Conservation (phyloP, 2,113 vertebrate species). For the Rhinoderma darwinii region DNA sequence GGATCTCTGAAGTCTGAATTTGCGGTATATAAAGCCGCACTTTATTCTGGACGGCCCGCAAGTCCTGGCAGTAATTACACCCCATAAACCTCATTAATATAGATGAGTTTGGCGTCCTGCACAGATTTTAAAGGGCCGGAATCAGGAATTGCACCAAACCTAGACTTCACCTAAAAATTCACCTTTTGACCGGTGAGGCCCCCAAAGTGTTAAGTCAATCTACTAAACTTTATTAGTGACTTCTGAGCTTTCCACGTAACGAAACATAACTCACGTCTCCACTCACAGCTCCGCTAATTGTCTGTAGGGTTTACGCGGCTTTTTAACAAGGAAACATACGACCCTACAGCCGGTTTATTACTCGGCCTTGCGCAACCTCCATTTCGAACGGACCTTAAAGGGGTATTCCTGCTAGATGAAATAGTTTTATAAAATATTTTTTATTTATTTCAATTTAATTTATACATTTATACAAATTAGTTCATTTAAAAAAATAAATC, state of each 20-base stretch:
- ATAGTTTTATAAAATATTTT: no score
- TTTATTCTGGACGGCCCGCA: background rate
- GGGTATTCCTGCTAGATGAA: no score
- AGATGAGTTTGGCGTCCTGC: background rate
- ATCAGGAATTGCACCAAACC: background rate
- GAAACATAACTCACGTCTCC: constrained; percentile 46
- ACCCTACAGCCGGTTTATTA: background rate
- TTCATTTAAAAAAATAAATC: no score
- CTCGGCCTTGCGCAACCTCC: background rate
- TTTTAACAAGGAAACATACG: constrained; percentile 11
- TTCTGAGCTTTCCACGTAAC: constrained; percentile 5
- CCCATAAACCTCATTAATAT: background rate
- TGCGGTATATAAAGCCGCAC: background rate
- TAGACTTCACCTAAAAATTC: background rate
- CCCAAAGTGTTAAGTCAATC: constrained; percentile 49
- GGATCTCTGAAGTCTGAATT: background rate
- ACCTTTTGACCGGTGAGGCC: constrained; percentile 28
- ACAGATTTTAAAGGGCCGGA: background rate
- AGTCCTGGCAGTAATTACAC: background rate
- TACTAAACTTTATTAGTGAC: constrained; percentile 41
- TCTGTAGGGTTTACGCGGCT: background rate
- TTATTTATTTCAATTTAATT: no score
- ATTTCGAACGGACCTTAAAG: constrained; percentile 3
- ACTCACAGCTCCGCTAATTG: constrained; percentile 26
- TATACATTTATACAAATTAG: no score